Conservation (phyloP, 1,140 invertebrate genomes). For the Trigoniulus corallinus region DNA sequence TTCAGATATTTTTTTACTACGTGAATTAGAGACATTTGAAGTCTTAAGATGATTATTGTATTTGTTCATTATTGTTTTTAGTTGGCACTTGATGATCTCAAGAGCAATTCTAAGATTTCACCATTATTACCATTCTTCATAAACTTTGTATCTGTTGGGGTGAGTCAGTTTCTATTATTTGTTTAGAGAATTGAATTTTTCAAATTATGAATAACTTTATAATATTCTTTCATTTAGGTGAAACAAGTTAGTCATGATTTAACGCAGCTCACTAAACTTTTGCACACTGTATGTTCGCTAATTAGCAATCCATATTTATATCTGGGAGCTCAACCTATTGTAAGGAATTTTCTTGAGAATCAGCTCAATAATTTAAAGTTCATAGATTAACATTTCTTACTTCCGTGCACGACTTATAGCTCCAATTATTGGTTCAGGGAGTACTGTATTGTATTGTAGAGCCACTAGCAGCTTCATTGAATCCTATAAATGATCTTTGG, state of each 20-base stretch:
- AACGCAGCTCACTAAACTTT: slow-evolving; percentile 20
- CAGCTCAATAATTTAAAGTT: background rate
- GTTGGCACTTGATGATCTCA: slow-evolving; percentile 21
- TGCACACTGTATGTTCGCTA: slow-evolving; percentile 21
- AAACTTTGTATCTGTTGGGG: slow-evolving; percentile 26
- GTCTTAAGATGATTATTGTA: too few species aligned
- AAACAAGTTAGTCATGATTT: slow-evolving; percentile 25
- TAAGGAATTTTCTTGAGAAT: slow-evolving; percentile 15
- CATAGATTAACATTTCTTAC: slow-evolving; percentile 7
- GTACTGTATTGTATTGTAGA: slow-evolving; percentile 25
- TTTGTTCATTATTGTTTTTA: slow-evolving; percentile 16
- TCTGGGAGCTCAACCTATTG: slow-evolving; percentile 23
- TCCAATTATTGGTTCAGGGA: slow-evolving; percentile 22
- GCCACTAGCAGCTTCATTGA: slow-evolving; percentile 22
- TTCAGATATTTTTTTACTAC: too few species aligned
- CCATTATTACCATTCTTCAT: slow-evolving; percentile 24
- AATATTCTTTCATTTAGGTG: slow-evolving; percentile 17
- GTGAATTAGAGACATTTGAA: too few species aligned
- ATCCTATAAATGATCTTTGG: slow-evolving; percentile 26
- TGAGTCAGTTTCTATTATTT: slow-evolving; percentile 15
- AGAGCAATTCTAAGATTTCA: slow-evolving; percentile 20
- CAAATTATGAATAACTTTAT: background rate
- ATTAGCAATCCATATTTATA: slow-evolving; percentile 20
- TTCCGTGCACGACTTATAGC: too few species aligned
- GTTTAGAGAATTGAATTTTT: background rate